phyloP scores from a whole-genome alignment of 1,140 invertebrate genomes.

The Notospermus geniculatus region DNA sequence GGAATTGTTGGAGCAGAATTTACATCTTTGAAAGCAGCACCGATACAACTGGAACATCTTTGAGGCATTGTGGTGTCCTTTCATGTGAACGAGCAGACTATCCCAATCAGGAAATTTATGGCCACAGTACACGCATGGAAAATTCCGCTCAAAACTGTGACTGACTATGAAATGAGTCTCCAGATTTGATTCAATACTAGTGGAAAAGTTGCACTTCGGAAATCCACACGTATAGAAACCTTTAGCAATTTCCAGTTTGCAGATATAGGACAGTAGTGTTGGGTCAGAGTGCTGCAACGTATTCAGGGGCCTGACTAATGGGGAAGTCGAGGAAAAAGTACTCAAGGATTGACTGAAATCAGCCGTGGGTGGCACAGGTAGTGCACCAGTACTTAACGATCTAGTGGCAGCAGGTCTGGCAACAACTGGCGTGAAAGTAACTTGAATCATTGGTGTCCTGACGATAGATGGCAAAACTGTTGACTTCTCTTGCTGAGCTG shows the following conservation, averaged over 20 bases:
- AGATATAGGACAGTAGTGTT: background rate
- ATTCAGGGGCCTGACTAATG: background rate
- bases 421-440: background rate
- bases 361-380: background rate
- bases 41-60: constrained; percentile 7
- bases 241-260: background rate
- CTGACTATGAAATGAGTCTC: background rate
- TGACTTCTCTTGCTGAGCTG: no score
- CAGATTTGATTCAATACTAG: background rate
- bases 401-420: background rate
- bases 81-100: constrained; percentile 6
- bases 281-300: background rate
- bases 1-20: background rate
- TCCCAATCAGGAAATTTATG: background rate
- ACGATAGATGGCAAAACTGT: no score
- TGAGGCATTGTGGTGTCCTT: background rate
- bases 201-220: background rate
- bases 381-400: background rate
- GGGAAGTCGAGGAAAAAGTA: background rate
- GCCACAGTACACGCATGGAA: constrained; percentile 5
- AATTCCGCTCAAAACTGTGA: background rate
- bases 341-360: background rate
- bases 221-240: constrained; percentile 5
- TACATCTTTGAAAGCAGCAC: background rate
- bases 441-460: no score